Conservation (phyloP, 2,888 invertebrate species). For the Aelia acuminata region DNA sequence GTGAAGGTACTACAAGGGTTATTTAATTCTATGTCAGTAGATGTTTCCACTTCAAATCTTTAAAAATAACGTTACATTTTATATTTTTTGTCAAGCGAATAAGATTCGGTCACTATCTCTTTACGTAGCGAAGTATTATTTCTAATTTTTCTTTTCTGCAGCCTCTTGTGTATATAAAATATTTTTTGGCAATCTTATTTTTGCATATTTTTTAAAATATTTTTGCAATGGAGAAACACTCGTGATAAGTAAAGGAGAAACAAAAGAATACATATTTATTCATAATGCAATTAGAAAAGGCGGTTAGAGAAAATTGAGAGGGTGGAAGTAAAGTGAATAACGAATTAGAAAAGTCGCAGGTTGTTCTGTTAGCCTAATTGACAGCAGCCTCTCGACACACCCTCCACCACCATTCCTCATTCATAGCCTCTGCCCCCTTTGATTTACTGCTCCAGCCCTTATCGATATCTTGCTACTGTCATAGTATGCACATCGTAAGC, state of each 20-base stretch:
- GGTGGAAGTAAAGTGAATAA: neutral
- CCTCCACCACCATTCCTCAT: neutral
- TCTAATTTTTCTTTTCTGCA: no score
- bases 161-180: no score
- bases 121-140: no score
- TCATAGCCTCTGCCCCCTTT: constrained; percentile 27
- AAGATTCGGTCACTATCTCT: no score
- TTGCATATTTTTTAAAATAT: no score
- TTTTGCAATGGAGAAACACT: neutral
- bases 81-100: no score
- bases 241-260: neutral
- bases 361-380: constrained; percentile 16
- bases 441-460: neutral
- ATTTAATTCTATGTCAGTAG: no score
- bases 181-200: no score
- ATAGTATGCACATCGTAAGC: neutral
- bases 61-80: no score
- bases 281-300: constrained; percentile 28
- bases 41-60: no score
- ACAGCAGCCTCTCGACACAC: constrained; percentile 12
- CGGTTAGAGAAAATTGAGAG: neutral
- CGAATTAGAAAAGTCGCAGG: constrained; percentile 38
- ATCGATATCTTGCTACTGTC: neutral
- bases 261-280: neutral
- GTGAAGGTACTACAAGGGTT: no score